Percentiles rank a stretch among this genome's conserved stretches.
Evolutionary conservation across 2,113 vertebrate species (phyloP).

Genomic region (Centropus bengalensis): DNA sequence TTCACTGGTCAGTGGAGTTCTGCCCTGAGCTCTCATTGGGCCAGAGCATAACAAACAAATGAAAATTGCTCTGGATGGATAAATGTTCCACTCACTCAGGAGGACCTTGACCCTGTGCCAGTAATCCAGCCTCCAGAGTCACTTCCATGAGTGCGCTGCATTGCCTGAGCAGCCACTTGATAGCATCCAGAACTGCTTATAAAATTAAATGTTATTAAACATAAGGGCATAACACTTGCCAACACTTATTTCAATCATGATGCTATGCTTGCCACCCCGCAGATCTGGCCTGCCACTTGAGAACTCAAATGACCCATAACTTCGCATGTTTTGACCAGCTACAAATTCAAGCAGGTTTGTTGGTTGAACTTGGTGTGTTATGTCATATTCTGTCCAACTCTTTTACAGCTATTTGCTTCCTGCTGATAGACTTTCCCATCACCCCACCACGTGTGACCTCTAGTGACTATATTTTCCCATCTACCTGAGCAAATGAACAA

Average conservation of each 20-base stretch:
- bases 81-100: neutral
- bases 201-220: conserved; percentile 36
- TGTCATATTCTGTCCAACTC: neutral
- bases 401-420: neutral
- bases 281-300: conserved; percentile 8
- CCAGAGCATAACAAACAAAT: neutral
- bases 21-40: neutral
- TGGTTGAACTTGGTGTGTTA: neutral
- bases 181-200: conserved; percentile 34
- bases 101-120: neutral
- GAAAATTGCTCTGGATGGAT: neutral
- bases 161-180: conserved; percentile 3
- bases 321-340: neutral
- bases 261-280: neutral
- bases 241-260: neutral
- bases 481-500: neutral
- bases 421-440: neutral
- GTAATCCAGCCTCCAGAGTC: neutral
- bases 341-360: neutral
- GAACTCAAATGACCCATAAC: neutral
- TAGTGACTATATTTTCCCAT: neutral
- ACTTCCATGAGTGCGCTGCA: neutral
- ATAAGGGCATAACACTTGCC: neutral
- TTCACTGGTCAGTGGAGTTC: neutral
- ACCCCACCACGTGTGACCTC: neutral